Evolutionary conservation across 92 coral and sea anemone species (phyloP), one percentile per base, ranked within the genome.

Genomic region (Palythoa grandis): DNA sequence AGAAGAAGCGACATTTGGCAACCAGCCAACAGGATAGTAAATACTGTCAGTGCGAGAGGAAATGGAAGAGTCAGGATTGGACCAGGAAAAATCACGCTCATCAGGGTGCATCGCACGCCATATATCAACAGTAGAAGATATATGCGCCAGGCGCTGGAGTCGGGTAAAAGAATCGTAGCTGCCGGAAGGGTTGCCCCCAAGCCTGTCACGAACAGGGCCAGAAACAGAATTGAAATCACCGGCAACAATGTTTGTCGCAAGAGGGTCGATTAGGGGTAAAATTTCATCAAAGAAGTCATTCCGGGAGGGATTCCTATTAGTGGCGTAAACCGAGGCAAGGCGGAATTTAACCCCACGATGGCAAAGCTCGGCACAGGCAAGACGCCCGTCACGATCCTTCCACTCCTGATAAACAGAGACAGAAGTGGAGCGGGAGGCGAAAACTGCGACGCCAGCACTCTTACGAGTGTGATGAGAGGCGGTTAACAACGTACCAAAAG

Each of bases 151-250:
- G 5, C 58, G 66, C 20, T 5, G 1, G 19, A 47, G 76, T 2
- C 76, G 52, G 3, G 11, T 23, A 1, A 40, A 53, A 14, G 52
- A 72, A 9, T 77, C 82, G 43, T 37, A 40, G 16, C 16, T 39
- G 67, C 10, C 43, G 52, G 82, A 77, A 17, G 82, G 82, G 40
- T 53, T 52, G 6, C 82, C 82, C 48, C 82, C 82, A n/a, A 5
- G 66, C 17, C 67, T 11, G 38, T 77, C 82, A 19, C 40, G 40
- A 52, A 12, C 61, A 14, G 10, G 82, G 82, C 47, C 82, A 7
- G 48, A 14, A n/a, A 77, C 82, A n/a, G 38, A 53, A 67, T 77
- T 77, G n/a, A 77, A 77, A 19, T 77, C 82, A 23, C 82, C 82
- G 7, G 82, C 82, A 5, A 77, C 8, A 19, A 77, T 25, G 20